These are phyloP conservation scores for Drosophila obscura DNA, from an alignment of 1,140 invertebrate genomes.

Conservation along the genomic window DNA sequence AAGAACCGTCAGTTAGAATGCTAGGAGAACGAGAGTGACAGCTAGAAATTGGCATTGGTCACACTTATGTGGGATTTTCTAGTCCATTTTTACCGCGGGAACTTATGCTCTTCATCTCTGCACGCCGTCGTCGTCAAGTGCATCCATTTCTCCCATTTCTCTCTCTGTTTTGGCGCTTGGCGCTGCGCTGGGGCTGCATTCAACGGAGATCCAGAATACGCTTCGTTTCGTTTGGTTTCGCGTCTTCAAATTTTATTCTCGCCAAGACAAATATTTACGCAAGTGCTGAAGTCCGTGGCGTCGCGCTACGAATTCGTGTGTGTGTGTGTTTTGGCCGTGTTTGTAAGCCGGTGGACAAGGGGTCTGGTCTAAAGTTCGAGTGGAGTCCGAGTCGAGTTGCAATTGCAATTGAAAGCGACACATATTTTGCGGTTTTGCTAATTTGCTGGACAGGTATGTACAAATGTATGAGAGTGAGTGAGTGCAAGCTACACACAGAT, in stretches of 20 bases:
- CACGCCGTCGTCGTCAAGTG: too few relatives aligned
- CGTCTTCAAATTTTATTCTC: slow-evolving; percentile 11
- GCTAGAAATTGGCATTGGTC: too few relatives aligned
- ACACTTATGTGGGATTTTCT: too few relatives aligned
- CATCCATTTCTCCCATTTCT: too few relatives aligned
- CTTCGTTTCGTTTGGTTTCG: slow-evolving; percentile 4
- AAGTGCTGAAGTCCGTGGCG: slow-evolving; percentile 51
- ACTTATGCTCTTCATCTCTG: too few relatives aligned
- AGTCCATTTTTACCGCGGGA: too few relatives aligned
- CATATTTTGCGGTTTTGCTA: slow-evolving; percentile 49
- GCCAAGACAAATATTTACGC: slow-evolving; percentile 64
- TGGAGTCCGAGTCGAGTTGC: slow-evolving; percentile 15
- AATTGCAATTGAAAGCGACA: slow-evolving; percentile 72
- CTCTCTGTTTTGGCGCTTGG: too few relatives aligned
- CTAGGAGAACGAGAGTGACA: too few relatives aligned
- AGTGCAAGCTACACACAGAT: not conserved
- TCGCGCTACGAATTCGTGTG: slow-evolving; percentile 38
- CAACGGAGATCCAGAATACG: slow-evolving; percentile 14
- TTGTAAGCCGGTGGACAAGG: slow-evolving; percentile 37
- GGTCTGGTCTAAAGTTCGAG: slow-evolving; percentile 54
- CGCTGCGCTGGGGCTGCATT: too few relatives aligned
- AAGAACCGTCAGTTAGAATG: too few relatives aligned
- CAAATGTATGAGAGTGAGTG: too few relatives aligned
- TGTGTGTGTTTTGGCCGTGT: slow-evolving; percentile 11
- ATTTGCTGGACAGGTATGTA: slow-evolving; percentile 58